Evolutionary conservation across 1,140 invertebrate genomes (phyloP).

Genomic region (Reticulitermes speratus): DNA sequence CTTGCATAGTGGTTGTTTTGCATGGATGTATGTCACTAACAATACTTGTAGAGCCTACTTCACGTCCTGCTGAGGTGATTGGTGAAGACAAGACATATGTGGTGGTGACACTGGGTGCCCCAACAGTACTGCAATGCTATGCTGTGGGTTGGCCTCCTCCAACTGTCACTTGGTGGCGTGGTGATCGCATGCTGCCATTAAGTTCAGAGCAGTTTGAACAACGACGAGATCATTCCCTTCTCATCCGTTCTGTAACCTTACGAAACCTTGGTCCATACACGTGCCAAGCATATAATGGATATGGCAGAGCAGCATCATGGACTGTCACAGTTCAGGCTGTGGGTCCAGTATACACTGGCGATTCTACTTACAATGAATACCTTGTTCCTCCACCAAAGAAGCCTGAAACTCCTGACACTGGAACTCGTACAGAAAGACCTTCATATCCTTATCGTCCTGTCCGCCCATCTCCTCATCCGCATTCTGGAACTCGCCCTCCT

Average conservation of each 20-base stretch:
- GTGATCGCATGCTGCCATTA: slow-evolving; percentile 70
- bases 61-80: slow-evolving; percentile 53
- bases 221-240: slow-evolving; percentile 67
- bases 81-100: slow-evolving; percentile 59
- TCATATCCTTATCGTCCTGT: slow-evolving; percentile 27
- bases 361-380: slow-evolving; percentile 42
- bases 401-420: slow-evolving; percentile 38
- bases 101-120: slow-evolving; percentile 67
- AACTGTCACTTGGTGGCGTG: slow-evolving; percentile 82
- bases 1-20: not conserved
- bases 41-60: slow-evolving; percentile 46
- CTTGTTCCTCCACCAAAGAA: slow-evolving; percentile 43
- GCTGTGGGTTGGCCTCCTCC: slow-evolving; percentile 81
- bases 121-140: slow-evolving; percentile 73
- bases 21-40: slow-evolving; percentile 25
- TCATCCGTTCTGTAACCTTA: slow-evolving; percentile 68
- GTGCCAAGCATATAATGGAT: slow-evolving; percentile 83
- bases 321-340: slow-evolving; percentile 68
- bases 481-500: slow-evolving; percentile 38
- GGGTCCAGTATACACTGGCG: slow-evolving; percentile 55
- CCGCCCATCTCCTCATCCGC: slow-evolving; percentile 39
- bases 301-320: slow-evolving; percentile 73
- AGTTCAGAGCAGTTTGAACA: slow-evolving; percentile 70
- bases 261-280: slow-evolving; percentile 78
- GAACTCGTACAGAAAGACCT: slow-evolving; percentile 35